Evolutionary conservation across 2,113 vertebrate genomes (phyloP).

Genomic region (Tetrao urogallus): DNA sequence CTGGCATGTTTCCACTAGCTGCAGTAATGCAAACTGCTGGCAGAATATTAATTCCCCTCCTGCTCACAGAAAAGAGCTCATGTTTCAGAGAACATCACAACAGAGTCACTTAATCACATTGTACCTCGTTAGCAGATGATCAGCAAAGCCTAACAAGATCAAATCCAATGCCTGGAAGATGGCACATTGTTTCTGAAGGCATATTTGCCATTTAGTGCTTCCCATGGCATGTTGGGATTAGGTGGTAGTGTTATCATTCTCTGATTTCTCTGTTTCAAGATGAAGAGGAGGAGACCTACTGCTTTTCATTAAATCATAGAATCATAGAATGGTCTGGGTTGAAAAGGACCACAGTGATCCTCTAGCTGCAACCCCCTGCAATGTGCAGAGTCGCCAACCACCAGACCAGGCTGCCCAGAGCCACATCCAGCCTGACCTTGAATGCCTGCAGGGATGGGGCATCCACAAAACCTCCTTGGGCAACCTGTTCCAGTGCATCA

Average conservation of each 20-base stretch:
- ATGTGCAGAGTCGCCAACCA: too few relatives aligned
- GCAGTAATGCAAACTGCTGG: background rate
- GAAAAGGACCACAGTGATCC: too few relatives aligned
- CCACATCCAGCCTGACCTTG: too few relatives aligned
- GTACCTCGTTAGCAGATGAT: background rate
- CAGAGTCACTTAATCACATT: accelerated
- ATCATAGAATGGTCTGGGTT: too few relatives aligned
- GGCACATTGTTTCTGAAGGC: background rate
- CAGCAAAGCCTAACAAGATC: background rate
- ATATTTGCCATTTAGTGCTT: background rate
- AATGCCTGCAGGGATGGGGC: too few relatives aligned
- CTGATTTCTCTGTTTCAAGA: background rate
- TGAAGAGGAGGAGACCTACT: background rate
- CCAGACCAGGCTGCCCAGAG: too few relatives aligned
- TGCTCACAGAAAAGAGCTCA: background rate
- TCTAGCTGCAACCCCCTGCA: too few relatives aligned
- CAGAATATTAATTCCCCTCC: background rate
- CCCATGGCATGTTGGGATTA: background rate
- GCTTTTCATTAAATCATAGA: background rate
- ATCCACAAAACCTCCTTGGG: too few relatives aligned
- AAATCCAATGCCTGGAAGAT: background rate
- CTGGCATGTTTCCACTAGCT: background rate
- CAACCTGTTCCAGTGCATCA: too few relatives aligned
- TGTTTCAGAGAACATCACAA: accelerated
- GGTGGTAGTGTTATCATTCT: background rate